phyloP scores from a whole-genome alignment of 2,797 vertebrate species.

The Pangasius mekongensis region DNA sequence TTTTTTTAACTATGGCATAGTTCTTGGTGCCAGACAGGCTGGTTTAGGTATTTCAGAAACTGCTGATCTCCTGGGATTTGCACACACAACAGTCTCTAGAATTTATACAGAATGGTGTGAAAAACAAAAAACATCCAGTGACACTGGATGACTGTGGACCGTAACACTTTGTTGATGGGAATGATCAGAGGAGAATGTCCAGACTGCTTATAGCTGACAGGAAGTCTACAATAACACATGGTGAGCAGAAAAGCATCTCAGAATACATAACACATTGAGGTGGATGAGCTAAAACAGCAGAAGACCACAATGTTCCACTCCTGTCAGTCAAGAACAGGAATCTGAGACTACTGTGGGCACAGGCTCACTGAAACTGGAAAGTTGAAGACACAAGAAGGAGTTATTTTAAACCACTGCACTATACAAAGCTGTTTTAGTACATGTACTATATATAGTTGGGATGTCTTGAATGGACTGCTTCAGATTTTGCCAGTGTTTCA shows the following conservation, averaged over 20 bases:
- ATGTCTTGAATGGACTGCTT: neutral
- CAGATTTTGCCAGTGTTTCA: neutral
- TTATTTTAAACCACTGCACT: neutral
- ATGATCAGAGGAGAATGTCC: neutral
- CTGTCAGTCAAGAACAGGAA: neutral
- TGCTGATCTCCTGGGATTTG: neutral
- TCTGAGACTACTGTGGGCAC: neutral
- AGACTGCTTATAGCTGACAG: neutral
- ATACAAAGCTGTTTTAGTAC: neutral
- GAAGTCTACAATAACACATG: neutral
- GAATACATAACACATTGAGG: neutral
- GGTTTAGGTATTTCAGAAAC: neutral
- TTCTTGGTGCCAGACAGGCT: neutral
- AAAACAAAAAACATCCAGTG: neutral
- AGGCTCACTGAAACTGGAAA: neutral
- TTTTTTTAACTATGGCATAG: neutral
- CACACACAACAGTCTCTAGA: neutral
- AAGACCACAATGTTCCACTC: neutral
- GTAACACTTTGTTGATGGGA: neutral
- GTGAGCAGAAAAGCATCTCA: neutral
- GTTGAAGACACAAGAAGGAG: neutral
- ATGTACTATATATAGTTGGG: neutral
- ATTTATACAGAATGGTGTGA: neutral
- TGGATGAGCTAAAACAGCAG: neutral
- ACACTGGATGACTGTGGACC: neutral